Evolutionary conservation across 2,888 invertebrate genomes (phyloP).

Genomic region (Dione vanillae): DNA sequence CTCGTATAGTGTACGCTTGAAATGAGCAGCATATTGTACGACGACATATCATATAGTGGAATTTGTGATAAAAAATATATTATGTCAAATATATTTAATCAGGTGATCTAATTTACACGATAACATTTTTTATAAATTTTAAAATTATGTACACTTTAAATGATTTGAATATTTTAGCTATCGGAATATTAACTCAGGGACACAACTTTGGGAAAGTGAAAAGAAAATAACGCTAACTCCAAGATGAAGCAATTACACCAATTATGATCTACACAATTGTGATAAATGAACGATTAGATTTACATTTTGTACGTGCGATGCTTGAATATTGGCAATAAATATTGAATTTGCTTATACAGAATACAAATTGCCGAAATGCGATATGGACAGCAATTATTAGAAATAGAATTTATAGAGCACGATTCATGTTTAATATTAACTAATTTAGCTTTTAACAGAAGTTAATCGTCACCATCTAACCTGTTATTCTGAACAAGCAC

Average conservation of each 20-base stretch:
- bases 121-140: too few species aligned
- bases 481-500: too few species aligned
- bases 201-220: background rate
- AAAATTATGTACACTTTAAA: too few species aligned
- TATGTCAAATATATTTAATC: too few species aligned
- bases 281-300: background rate
- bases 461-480: background rate
- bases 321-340: background rate
- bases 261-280: background rate
- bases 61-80: too few species aligned
- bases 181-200: too few species aligned
- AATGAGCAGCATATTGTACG: too few species aligned
- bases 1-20: too few species aligned
- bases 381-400: background rate
- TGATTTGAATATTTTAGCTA: too few species aligned
- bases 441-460: background rate
- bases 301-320: conserved; percentile 13
- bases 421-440: background rate
- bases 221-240: background rate
- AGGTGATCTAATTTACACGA: too few species aligned
- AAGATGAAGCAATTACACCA: background rate
- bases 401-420: background rate
- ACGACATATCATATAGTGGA: too few species aligned
- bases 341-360: background rate
- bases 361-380: background rate